These are phyloP conservation scores for Psittacula echo DNA, from an alignment of 2,797 vertebrate species.

Conservation along the genomic window DNA sequence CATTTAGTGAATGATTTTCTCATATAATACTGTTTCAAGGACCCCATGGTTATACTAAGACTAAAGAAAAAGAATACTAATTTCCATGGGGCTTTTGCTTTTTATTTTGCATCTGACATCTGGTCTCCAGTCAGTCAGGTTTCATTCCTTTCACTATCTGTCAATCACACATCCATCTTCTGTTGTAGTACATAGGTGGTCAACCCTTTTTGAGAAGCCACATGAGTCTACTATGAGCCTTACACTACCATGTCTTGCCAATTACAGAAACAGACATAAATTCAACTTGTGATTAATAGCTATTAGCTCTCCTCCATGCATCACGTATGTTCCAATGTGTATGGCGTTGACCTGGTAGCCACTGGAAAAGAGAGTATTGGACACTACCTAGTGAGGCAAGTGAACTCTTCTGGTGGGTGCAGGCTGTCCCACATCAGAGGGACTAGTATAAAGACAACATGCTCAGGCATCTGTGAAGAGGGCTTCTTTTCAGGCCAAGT, in stretches of 20 bases:
- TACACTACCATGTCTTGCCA: not conserved
- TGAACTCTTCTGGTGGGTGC: not conserved
- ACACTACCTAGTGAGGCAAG: not conserved
- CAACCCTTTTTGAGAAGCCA: not conserved
- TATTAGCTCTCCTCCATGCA: not conserved
- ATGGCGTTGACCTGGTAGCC: not conserved
- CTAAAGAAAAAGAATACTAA: not conserved
- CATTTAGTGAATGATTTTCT: not conserved
- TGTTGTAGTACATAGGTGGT: not conserved
- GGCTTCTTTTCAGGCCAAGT: not conserved
- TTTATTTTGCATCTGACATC: not conserved
- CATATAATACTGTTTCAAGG: not conserved
- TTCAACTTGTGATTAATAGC: not conserved
- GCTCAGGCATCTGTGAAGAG: not conserved
- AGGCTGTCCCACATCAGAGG: rapidly evolving
- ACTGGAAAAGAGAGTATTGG: not conserved
- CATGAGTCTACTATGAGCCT: not conserved
- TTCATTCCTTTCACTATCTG: not conserved
- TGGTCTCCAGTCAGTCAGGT: not conserved
- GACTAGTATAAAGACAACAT: not conserved
- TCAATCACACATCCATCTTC: not conserved
- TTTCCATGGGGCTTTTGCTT: not conserved
- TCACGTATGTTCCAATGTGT: rapidly evolving
- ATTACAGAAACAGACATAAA: not conserved
- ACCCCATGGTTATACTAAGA: not conserved